phyloP scores from a whole-genome alignment of 64 coral and sea anemone genomes.

The Hydrozoanthus tunicans region DNA sequence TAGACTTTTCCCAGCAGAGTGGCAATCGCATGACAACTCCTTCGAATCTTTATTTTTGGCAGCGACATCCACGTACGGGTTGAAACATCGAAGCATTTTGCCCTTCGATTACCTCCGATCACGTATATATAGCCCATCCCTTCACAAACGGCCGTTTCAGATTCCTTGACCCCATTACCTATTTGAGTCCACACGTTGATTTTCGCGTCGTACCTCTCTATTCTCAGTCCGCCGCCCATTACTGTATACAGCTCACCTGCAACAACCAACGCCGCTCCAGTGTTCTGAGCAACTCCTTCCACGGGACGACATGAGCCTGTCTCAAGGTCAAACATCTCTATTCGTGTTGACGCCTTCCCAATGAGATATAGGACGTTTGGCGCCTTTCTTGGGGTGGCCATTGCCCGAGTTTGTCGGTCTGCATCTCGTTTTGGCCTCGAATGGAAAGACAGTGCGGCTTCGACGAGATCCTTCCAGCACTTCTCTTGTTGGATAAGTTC shows the following conservation, averaged over 20 bases:
- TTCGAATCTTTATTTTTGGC: conserved; percentile 71
- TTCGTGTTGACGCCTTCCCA: conserved; percentile 61
- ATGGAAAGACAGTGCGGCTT: conserved; percentile 37
- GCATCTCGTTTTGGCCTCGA: conserved; percentile 6
- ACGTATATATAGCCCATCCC: conserved; percentile 83
- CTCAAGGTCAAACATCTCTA: conserved; percentile 77
- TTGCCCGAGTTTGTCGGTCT: conserved; percentile 11
- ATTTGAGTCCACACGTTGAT: conserved; percentile 76
- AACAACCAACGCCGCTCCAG: conserved; percentile 66
- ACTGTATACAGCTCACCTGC: conserved; percentile 69
- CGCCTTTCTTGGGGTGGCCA: conserved; percentile 56
- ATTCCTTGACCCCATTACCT: conserved; percentile 70
- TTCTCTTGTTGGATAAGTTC: conserved; percentile 40
- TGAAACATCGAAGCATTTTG: conserved; percentile 69
- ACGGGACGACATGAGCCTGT: conserved; percentile 54
- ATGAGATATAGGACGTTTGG: conserved; percentile 84
- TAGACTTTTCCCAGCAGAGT: conserved; percentile 74
- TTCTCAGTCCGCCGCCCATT: conserved; percentile 71
- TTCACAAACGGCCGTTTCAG: conserved; percentile 69
- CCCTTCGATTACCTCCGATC: conserved; percentile 75
- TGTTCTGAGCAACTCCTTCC: conserved; percentile 54
- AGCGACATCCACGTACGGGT: conserved; percentile 69
- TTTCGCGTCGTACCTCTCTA: conserved; percentile 75
- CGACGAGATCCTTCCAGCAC: conserved; percentile 60
- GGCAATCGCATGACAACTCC: conserved; percentile 67